These are phyloP conservation scores for Podarcis lilfordi DNA, from an alignment of 2,797 vertebrate species.

Conservation along the genomic window DNA sequence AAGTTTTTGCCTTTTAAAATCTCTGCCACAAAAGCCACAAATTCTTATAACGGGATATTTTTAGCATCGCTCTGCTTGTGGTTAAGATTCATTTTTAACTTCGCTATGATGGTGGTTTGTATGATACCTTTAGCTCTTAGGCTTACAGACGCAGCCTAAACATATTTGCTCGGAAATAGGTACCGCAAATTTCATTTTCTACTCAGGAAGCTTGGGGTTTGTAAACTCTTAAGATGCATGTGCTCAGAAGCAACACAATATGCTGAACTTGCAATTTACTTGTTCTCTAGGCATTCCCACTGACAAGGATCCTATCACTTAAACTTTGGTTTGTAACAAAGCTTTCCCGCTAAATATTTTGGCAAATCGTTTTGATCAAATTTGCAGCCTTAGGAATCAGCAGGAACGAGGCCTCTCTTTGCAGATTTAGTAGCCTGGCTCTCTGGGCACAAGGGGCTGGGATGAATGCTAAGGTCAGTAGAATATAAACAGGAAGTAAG, in stretches of 20 bases:
- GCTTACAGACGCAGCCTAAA: not conserved
- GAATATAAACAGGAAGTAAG: not conserved
- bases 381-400: not conserved
- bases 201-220: not conserved
- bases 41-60: not conserved
- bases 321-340: not conserved
- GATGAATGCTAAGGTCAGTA: not conserved
- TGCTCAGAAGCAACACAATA: not conserved
- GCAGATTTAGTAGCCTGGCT: not conserved
- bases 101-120: not conserved
- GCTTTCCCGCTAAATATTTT: not conserved
- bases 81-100: not conserved
- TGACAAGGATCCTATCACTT: not conserved
- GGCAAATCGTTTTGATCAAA: not conserved
- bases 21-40: constrained; percentile 6
- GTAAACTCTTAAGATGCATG: not conserved
- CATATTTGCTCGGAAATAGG: not conserved
- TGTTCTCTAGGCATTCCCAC: not conserved
- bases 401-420: not conserved
- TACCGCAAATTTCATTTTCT: not conserved
- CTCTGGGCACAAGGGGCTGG: not conserved
- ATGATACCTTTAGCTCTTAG: not conserved
- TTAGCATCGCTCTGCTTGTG: not conserved
- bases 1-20: not conserved
- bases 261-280: not conserved